Percentiles rank a stretch among this genome's conserved stretches.
Evolutionary conservation across 30 jellyfish, hydroid and myxozoan genomes (phyloP).

Genomic region (Sanderia malayensis): DNA sequence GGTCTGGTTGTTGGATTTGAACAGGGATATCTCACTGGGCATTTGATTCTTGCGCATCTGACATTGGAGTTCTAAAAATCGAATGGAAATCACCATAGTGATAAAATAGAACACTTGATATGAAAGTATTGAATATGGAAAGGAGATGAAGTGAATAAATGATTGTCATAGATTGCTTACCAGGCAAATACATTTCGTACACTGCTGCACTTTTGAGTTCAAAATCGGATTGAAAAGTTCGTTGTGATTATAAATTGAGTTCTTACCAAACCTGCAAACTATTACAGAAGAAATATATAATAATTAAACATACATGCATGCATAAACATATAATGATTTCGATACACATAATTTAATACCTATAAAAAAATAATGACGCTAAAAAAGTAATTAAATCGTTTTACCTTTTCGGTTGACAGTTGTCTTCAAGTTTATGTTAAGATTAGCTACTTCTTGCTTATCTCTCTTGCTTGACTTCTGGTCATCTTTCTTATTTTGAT

Average conservation of each 20-base stretch:
- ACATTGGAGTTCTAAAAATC: slow-evolving; percentile 51
- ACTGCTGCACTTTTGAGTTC: slow-evolving; percentile 47
- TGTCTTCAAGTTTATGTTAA: neutral
- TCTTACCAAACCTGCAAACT: slow-evolving; percentile 60
- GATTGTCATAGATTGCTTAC: too few species aligned
- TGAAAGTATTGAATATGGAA: neutral
- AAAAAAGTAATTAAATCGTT: too few species aligned
- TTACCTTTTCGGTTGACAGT: neutral
- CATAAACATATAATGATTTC: too few species aligned
- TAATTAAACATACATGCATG: too few species aligned
- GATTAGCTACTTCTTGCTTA: neutral
- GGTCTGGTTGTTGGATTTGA: slow-evolving; percentile 26
- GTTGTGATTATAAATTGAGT: slow-evolving; percentile 29
- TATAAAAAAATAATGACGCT: too few species aligned
- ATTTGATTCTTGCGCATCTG: slow-evolving; percentile 69
- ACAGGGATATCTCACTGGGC: slow-evolving; percentile 75
- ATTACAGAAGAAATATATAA: too few species aligned
- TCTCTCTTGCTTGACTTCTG: neutral
- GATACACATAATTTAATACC: too few species aligned
- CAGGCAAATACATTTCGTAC: slow-evolving; percentile 76
- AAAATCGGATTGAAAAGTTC: slow-evolving; percentile 62
- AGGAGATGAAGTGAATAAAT: too few species aligned
- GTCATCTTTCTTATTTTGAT: neutral
- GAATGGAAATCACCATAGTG: too few species aligned
- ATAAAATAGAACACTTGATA: neutral